These are phyloP conservation scores for Picathartes gymnocephalus DNA, from an alignment of 2,113 vertebrate species.

Conservation along the genomic window DNA sequence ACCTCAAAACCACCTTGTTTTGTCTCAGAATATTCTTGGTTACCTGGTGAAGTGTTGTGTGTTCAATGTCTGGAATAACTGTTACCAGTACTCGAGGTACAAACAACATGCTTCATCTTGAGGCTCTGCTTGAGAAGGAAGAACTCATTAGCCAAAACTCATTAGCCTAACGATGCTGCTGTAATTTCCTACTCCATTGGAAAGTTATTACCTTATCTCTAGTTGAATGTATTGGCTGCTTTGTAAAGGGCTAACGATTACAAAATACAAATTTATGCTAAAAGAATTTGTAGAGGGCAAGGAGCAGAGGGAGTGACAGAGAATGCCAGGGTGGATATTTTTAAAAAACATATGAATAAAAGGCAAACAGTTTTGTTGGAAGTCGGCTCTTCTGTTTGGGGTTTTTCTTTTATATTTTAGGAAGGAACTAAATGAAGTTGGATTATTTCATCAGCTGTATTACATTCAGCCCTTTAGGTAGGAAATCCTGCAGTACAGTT, in stretches of 20 bases:
- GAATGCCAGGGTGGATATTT: background rate
- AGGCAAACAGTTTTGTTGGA: background rate
- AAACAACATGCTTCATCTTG: background rate
- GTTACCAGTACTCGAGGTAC: background rate
- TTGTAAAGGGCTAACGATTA: background rate
- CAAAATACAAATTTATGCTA: background rate
- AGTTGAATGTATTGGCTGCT: slow-evolving; percentile 11
- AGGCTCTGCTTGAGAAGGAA: background rate
- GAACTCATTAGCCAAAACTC: background rate
- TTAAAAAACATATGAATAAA: background rate
- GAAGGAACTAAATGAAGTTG: background rate
- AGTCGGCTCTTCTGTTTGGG: background rate
- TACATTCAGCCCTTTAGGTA: background rate
- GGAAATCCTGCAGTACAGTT: background rate
- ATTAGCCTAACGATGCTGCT: background rate
- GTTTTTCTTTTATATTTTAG: background rate
- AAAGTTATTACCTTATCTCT: background rate
- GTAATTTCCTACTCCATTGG: background rate
- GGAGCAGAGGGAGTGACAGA: background rate
- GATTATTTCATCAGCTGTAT: background rate
- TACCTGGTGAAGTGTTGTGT: background rate
- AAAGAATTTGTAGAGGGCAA: background rate
- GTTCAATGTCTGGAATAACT: background rate
- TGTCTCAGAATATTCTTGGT: background rate
- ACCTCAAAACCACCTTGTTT: background rate